phyloP scores from a whole-genome alignment of 2,888 invertebrate species.

The Zygogramma bicolorata region DNA sequence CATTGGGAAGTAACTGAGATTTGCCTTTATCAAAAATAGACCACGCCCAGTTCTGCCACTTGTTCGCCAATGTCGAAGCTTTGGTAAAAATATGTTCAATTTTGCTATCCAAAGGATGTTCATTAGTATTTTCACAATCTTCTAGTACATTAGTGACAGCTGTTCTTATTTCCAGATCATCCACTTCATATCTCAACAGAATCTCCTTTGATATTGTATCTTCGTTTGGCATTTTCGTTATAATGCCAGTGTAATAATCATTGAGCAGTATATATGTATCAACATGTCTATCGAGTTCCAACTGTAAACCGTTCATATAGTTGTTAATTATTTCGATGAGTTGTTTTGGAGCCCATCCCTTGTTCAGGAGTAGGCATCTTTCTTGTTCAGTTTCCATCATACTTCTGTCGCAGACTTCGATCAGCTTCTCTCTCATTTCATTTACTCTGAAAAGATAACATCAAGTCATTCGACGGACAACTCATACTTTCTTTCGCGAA shows the following conservation, averaged over 20 bases:
- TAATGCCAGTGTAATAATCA: slow-evolving; percentile 66
- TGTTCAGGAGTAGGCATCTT: slow-evolving; percentile 68
- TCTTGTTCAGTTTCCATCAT: slow-evolving; percentile 71
- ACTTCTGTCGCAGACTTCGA: slow-evolving; percentile 71
- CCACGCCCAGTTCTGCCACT: slow-evolving; percentile 12
- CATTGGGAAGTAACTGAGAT: slow-evolving; percentile 14
- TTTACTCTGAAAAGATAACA: slow-evolving; percentile 60
- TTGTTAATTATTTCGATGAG: slow-evolving; percentile 70
- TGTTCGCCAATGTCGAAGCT: slow-evolving; percentile 6
- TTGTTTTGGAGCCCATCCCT: slow-evolving; percentile 73
- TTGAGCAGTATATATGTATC: slow-evolving; percentile 65
- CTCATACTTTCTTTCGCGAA: too few relatives aligned
- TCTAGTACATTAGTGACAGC: slow-evolving; percentile 2
- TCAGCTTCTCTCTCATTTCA: slow-evolving; percentile 66
- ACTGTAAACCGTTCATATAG: slow-evolving; percentile 71
- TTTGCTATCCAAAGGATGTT: background rate
- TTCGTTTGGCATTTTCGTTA: slow-evolving; percentile 67
- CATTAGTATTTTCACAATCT: background rate
- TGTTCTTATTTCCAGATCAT: slow-evolving; percentile 17
- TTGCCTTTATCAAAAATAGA: slow-evolving; percentile 16
- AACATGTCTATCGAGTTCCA: slow-evolving; percentile 71
- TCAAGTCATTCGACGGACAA: too few relatives aligned
- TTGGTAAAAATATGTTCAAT: slow-evolving; percentile 10
- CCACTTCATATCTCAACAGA: slow-evolving; percentile 32
- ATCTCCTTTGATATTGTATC: slow-evolving; percentile 67